phyloP scores from a whole-genome alignment of 2,113 vertebrate species.

The Centropus unirufus region DNA sequence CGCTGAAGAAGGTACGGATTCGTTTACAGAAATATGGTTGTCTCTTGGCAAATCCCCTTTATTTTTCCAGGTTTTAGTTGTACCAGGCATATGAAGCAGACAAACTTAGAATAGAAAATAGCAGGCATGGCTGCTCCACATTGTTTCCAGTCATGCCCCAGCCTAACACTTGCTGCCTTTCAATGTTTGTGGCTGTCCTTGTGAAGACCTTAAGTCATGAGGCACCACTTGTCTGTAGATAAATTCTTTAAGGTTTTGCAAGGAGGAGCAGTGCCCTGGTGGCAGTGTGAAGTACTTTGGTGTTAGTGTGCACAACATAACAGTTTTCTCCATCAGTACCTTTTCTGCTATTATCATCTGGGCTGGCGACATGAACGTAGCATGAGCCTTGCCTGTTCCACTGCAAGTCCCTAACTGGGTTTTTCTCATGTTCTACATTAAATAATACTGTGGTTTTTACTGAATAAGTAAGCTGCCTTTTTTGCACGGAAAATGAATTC shows the following conservation, averaged over 20 bases:
- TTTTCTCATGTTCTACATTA: not conserved
- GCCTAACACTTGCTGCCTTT: not conserved
- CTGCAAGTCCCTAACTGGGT: not conserved
- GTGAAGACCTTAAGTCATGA: not conserved
- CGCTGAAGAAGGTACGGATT: constrained; percentile 87
- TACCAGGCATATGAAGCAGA: not conserved
- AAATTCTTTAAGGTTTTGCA: not conserved
- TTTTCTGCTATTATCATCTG: not conserved
- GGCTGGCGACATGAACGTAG: not conserved
- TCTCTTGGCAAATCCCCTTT: not conserved
- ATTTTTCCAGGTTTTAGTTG: not conserved
- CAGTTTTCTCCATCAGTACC: not conserved
- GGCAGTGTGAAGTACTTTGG: not conserved
- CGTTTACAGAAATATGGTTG: not conserved
- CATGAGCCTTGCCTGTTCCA: not conserved
- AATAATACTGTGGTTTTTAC: not conserved
- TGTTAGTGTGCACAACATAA: not conserved
- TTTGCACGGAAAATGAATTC: not conserved
- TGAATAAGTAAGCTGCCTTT: not conserved
- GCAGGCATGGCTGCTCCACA: not conserved
- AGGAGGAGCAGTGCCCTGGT: not conserved
- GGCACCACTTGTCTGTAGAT: not conserved
- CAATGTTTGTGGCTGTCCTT: not conserved
- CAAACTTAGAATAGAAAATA: not conserved
- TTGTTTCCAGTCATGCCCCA: not conserved